These are phyloP conservation scores for Drosophila robusta DNA, from an alignment of 2,888 invertebrate genomes.

Conservation along the genomic window DNA sequence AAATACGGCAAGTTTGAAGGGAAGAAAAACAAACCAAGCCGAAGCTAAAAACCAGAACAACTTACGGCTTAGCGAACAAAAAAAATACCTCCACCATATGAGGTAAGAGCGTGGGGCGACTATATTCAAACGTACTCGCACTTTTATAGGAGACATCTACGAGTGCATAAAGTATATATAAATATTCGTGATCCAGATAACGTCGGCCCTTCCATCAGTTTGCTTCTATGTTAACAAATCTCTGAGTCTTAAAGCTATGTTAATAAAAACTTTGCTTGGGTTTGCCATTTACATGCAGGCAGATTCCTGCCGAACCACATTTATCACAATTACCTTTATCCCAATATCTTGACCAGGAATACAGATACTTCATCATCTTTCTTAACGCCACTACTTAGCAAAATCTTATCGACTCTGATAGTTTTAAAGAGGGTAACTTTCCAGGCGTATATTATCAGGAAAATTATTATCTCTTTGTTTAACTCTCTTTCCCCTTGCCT, in stretches of 20 bases:
- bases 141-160: neutral
- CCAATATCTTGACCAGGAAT: too few relatives aligned
- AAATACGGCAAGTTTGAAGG: conserved; percentile 12
- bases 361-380: neutral
- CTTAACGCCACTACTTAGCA: too few relatives aligned
- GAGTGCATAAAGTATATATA: neutral
- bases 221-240: neutral
- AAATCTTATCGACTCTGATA: too few relatives aligned
- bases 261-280: neutral
- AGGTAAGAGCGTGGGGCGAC: conserved; percentile 10
- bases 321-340: too few relatives aligned
- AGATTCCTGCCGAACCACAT: too few relatives aligned
- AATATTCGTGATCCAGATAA: neutral
- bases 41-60: conserved; percentile 24
- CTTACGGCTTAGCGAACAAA: conserved; percentile 12
- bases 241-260: neutral
- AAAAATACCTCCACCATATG: conserved; percentile 13
- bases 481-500: too few relatives aligned
- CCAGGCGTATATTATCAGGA: too few relatives aligned
- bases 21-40: conserved; percentile 5
- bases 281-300: too few relatives aligned
- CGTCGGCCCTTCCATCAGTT: neutral
- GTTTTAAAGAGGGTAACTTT: too few relatives aligned
- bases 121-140: neutral
- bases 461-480: too few relatives aligned